Percentiles rank a stretch among this genome's conserved stretches.
Evolutionary conservation across 92 coral and sea anemone genomes (phyloP).

Genomic region (Siderastrea radians): DNA sequence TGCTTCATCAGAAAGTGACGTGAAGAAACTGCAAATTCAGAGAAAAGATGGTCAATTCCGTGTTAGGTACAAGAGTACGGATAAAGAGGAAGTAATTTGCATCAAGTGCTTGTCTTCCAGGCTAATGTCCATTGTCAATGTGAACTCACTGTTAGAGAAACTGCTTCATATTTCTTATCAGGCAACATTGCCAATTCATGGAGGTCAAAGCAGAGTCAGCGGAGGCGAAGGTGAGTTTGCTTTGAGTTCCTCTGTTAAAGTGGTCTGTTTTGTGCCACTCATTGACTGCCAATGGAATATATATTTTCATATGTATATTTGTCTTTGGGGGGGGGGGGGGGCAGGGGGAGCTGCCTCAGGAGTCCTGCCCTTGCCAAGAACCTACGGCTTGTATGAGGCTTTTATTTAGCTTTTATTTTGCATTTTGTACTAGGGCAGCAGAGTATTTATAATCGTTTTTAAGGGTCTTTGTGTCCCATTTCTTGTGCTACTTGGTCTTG

Average conservation of each 20-base stretch:
- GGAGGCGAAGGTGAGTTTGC: constrained; percentile 83
- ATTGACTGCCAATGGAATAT: background rate
- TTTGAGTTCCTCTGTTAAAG: background rate
- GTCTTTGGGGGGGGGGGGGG: background rate
- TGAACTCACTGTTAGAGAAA: constrained; percentile 76
- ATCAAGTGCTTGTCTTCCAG: constrained; percentile 93
- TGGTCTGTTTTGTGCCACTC: background rate
- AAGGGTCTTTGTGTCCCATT: too few relatives aligned
- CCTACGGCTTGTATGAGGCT: too few relatives aligned
- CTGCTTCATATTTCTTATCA: constrained; percentile 81
- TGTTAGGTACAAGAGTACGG: constrained; percentile 96
- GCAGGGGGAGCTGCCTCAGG: too few relatives aligned
- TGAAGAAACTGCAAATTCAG: constrained; percentile 70
- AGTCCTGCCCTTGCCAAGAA: too few relatives aligned
- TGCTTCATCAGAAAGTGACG: constrained; percentile 62
- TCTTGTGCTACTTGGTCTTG: too few relatives aligned
- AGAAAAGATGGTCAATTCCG: constrained; percentile 90
- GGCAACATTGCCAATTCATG: constrained; percentile 83
- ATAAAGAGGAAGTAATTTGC: constrained; percentile 92
- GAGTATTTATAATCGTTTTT: too few relatives aligned
- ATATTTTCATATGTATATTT: too few relatives aligned
- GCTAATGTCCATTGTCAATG: constrained; percentile 82
- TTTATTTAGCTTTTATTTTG: too few relatives aligned
- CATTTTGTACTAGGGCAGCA: too few relatives aligned
- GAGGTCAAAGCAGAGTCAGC: constrained; percentile 71